Base-by-base conservation (phyloP, 2,888 invertebrate species). In the Nymphalis polychloros region DNA sequence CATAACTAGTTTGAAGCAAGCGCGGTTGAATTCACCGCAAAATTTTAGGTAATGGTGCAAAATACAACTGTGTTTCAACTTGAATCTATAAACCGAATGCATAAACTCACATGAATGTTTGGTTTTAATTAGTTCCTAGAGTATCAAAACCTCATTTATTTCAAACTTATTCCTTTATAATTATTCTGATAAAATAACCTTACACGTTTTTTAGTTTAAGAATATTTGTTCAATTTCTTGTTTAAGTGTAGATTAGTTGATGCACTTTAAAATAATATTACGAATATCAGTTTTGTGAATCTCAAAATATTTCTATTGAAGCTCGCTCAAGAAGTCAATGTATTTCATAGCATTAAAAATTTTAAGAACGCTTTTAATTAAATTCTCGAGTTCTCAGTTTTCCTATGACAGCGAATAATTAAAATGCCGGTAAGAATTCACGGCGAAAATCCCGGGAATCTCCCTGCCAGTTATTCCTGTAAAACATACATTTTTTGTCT, bases 341-440 rank as follows among this genome's bases (percentile, higher is more conserved):
- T 67, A 57, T 61, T 13, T 35, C 66, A 20, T 61, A 55, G 57
- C n/a, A 63, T 55, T 60, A 63, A 73, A 73, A 71, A 68, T 66
- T 59, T 63, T 52, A 66, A 67, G 57, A 68, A 50, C 50, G 47
- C 75, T 79, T 85, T 87, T 86, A 89, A 89, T 89, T 88, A 89
- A 89, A 88, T 86, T 84, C 81, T 81, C 75, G 69, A 78, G 77
- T 81, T 80, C 84, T 86, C 84, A 84, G 82, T 84, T 87, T 84
- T 81, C 80, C 82, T 84, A 83, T 85, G 84, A 84, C 83, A 78
- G 80, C 74, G 81, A 82, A 82, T 87, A 88, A 89, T 88, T 83
- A 86, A 88, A 88, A 87, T 79, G 75, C 79, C 80, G 78, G 81
- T 41, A 41, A 41, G 41, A 78, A 83, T 85, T 83, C 79, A 80